Base-by-base conservation (phyloP, 53 echinoderm and acorn worm genomes). In the Paracentrotus lividus region DNA sequence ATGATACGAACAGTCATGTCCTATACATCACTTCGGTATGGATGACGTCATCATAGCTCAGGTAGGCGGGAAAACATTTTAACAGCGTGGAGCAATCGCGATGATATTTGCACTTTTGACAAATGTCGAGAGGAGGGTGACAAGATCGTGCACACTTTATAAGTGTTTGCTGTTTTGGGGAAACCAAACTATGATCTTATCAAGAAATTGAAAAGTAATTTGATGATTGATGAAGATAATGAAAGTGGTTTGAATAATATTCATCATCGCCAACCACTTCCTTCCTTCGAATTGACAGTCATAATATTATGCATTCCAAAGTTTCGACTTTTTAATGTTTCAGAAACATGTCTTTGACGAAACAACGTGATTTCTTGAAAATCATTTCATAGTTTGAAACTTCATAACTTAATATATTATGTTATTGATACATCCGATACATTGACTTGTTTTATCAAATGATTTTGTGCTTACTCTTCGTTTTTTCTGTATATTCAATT, bases 231-330 rank as follows among this genome's bases (percentile, higher is more conserved):
- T 72, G 72, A 72, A 64, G 64, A 40, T 9, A 31, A 66, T 40
- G 40, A 4, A 72, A 72, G 72, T 72, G 72, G 40, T 72, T 38
- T 72, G 72, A 72, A 72, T 40, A 72, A 72, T 72, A 72, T 72
- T 40, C 72, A 72, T 72, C 40, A 72, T 26, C 72, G 72, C 31
- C 64, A 64, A 29, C 31, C 2, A 6, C 29, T 64, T 29, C 6
- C n/a, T n/a, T n/a, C n/a, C n/a, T n/a, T n/a, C n/a, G n/a, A n/a
- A n/a, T n/a, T n/a, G n/a, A n/a, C n/a, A n/a, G n/a, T n/a, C n/a
- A n/a, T n/a, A n/a, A n/a, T n/a, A n/a, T n/a, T n/a, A n/a, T n/a
- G n/a, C n/a, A n/a, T 49, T 38, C 40, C 40, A 38, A 38, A 9
- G 31, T 64, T 18, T 18, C 36, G 33, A 3, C 40, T 64, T 6